Evolutionary conservation across 2,797 vertebrate genomes (phyloP), one percentile per base, ranked within the genome.

Genomic region (Myripristis murdjan): DNA sequence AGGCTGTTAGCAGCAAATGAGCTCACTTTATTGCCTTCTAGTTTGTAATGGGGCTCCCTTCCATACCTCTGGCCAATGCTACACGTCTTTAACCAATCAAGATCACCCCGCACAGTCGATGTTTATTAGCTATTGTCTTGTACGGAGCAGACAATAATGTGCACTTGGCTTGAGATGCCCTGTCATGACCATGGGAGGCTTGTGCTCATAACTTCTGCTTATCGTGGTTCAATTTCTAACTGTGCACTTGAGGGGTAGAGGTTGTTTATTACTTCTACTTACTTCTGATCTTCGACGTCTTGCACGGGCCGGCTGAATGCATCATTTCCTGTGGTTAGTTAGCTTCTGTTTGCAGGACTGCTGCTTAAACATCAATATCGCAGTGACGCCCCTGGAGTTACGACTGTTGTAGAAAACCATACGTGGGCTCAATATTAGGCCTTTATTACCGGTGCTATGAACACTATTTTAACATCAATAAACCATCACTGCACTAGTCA

Each of bases 11-110:
- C 65, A 80, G 74, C 80, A 90, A 92, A 93, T 81, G 86, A 93
- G 89, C 85, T 77, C 70, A 81, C 77, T 90, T 92, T 92, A 91
- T 92, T 90, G 87, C 91, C 78, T 85, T 75, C 86, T 86, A 82
- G 63, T 89, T 89, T 90, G 86, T 89, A 91, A 93, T 90, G 82
- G 70, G 73, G 79, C 87, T 90, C 80, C 79, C 22, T 67, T 57
- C 79, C 64, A 28, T 85, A 85, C 85, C 74, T 81, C 77, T 87
- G 86, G 83, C 86, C 83, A 77, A 84, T 8, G 43, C 75, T 80
- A 86, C 83, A 76, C 39, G 53, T 76, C 85, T 83, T 87, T 77
- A 90, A 86, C 82, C 82, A 87, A 84, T 83, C 78, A 82, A 71
- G 64, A 71, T 82, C 75, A 75, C 51, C 60, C 57, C 33, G 49